Percentiles rank a stretch among this genome's conserved stretches.
These are phyloP conservation scores for Erythrolamprus reginae DNA, from an alignment of 2,113 vertebrate species.

Conservation along the genomic window DNA sequence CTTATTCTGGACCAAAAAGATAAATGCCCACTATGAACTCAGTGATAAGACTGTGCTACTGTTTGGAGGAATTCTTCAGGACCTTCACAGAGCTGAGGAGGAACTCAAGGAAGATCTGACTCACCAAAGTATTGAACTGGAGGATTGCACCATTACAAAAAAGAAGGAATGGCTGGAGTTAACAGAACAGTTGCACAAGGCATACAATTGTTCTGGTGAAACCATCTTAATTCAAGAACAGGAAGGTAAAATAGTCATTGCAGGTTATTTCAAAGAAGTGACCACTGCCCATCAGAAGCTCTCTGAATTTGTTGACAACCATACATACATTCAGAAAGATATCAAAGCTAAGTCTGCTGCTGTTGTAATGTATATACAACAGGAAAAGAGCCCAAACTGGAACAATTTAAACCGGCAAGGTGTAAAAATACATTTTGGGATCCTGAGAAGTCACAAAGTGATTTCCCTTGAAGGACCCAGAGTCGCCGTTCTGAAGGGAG, in stretches of 20 bases:
- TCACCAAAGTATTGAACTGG: constrained; percentile 59
- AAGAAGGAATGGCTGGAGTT: constrained; percentile 68
- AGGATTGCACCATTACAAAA: constrained; percentile 66
- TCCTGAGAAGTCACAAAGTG: constrained; percentile 22
- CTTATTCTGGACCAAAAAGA: constrained; percentile 70
- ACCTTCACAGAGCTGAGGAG: constrained; percentile 67
- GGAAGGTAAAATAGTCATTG: constrained; percentile 62
- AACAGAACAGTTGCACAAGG: constrained; percentile 35
- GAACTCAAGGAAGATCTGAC: constrained; percentile 62
- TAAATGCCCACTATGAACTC: constrained; percentile 70
- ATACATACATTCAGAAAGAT: constrained; percentile 62
- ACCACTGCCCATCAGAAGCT: constrained; percentile 51
- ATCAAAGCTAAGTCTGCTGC: constrained; percentile 49
- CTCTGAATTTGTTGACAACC: constrained; percentile 66
- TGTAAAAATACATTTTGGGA: constrained; percentile 60
- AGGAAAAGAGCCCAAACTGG: constrained; percentile 39
- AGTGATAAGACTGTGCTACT: constrained; percentile 53
- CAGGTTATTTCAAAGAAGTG: constrained; percentile 67
- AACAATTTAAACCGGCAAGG: constrained; percentile 30
- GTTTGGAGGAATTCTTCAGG: constrained; percentile 46
- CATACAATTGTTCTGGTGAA: constrained; percentile 34
- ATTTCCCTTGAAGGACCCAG: constrained; percentile 72
- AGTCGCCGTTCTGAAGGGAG: constrained; percentile 56
- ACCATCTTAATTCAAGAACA: constrained; percentile 53
- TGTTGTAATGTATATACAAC: constrained; percentile 67